Evolutionary conservation across 2,888 invertebrate species (phyloP).

Genomic region (Abscondita cerata): DNA sequence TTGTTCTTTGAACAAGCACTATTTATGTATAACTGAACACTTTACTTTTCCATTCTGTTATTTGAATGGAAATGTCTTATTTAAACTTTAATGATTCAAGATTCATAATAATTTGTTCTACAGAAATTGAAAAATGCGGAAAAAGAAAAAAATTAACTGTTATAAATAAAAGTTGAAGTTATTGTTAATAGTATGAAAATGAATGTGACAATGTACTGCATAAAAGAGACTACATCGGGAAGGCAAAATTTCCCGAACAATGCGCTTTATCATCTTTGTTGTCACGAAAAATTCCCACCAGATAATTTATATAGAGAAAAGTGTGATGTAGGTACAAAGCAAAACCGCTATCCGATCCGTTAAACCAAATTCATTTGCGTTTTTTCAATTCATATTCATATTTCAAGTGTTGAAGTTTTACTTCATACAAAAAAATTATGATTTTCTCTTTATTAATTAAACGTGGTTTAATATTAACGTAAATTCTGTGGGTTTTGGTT

Average conservation of each 20-base stretch:
- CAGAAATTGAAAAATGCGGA: no score
- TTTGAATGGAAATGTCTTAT: no score
- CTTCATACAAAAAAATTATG: background rate
- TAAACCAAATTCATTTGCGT: background rate
- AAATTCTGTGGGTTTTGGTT: conserved; percentile 18
- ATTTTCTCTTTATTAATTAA: no score
- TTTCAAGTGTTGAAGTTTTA: background rate
- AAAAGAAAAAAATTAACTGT: no score
- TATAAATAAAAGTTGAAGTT: no score
- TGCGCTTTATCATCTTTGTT: conserved; percentile 30
- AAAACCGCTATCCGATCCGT: background rate
- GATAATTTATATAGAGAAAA: conserved; percentile 27
- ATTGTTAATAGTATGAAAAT: conserved; percentile 14
- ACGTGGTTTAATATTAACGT: no score
- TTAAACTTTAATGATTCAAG: no score
- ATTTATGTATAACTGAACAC: no score
- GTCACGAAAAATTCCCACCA: conserved; percentile 27
- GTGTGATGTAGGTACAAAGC: background rate
- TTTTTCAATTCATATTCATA: no score
- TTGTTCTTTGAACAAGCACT: no score
- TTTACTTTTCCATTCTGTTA: no score
- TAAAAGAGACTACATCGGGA: conserved; percentile 28
- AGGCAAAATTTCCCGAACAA: conserved; percentile 30
- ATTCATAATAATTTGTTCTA: no score
- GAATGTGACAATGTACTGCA: conserved; percentile 22